phyloP scores from a whole-genome alignment of 2,888 invertebrate species.

The Trichacis sp. region DNA sequence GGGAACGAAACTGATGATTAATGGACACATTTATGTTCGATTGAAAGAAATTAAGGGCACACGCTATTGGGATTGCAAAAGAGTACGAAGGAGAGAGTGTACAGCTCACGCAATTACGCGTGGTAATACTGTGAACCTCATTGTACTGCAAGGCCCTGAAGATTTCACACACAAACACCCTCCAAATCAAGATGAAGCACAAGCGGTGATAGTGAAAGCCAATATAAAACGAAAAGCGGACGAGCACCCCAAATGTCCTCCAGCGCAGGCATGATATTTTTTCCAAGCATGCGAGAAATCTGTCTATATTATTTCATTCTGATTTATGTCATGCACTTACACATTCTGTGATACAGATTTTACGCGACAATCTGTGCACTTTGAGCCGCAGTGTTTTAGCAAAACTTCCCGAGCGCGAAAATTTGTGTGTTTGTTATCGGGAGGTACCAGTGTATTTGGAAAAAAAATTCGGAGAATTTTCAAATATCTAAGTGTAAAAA shows the following conservation, averaged over 20 bases:
- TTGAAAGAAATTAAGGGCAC: background rate
- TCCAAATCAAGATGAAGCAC: background rate
- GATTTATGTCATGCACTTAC: too few species aligned
- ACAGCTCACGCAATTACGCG: conserved; percentile 3
- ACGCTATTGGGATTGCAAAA: conserved; percentile 6
- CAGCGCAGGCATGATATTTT: conserved; percentile 15
- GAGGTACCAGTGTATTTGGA: too few species aligned
- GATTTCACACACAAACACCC: conserved; percentile 1
- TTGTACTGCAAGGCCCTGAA: conserved; percentile 4
- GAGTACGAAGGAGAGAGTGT: background rate
- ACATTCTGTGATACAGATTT: too few species aligned
- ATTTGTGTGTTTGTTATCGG: too few species aligned
- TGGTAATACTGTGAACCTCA: background rate
- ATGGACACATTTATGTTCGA: too few species aligned
- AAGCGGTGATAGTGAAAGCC: background rate
- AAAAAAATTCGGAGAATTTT: too few species aligned
- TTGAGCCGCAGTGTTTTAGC: too few species aligned
- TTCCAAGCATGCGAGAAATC: background rate
- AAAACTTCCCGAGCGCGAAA: too few species aligned
- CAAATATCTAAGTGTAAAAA: too few species aligned
- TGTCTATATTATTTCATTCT: too few species aligned
- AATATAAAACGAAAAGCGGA: conserved; percentile 8
- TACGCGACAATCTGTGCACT: conserved; percentile 15
- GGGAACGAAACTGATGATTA: too few species aligned
- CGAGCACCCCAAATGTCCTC: conserved; percentile 6